Evolutionary conservation across 2,797 vertebrate species (phyloP).

Genomic region (Cheirogaleus major): DNA sequence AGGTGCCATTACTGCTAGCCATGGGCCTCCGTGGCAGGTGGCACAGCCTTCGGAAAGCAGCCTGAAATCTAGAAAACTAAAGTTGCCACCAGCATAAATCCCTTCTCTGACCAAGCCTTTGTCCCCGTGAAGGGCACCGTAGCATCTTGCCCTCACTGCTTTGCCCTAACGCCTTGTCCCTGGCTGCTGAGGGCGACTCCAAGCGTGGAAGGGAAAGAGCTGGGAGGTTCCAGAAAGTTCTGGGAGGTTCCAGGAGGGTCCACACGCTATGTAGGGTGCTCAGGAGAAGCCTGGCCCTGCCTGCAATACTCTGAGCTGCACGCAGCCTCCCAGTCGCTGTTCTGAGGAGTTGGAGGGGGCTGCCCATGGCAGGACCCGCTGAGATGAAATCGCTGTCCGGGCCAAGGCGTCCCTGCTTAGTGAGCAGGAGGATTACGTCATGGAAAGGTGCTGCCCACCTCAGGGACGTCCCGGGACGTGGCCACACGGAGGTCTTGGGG

Average conservation of each 20-base stretch:
- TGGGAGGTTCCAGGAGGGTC: neutral
- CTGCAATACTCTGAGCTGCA: neutral
- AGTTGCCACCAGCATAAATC: fast-evolving
- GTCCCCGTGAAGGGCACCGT: fast-evolving
- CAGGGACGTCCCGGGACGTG: neutral
- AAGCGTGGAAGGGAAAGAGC: neutral
- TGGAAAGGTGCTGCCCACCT: neutral
- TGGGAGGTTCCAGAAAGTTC: neutral
- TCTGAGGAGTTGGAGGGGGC: fast-evolving
- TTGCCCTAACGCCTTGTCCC: neutral
- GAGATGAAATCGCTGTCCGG: neutral
- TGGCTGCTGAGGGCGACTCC: neutral
- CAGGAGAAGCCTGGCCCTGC: no score
- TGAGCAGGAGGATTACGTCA: neutral
- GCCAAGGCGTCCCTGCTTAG: no score
- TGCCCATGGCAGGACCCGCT: neutral
- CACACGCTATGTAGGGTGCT: neutral
- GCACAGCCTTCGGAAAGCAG: neutral
- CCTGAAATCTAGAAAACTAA: neutral
- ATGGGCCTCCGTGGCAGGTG: neutral
- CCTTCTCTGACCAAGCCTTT: neutral
- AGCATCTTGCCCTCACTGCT: no score
- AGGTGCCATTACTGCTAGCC: neutral
- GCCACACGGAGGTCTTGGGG: neutral
- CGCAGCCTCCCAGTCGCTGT: neutral